Base-by-base conservation (phyloP, 2,797 vertebrate species). In the Acanthiza pusilla region DNA sequence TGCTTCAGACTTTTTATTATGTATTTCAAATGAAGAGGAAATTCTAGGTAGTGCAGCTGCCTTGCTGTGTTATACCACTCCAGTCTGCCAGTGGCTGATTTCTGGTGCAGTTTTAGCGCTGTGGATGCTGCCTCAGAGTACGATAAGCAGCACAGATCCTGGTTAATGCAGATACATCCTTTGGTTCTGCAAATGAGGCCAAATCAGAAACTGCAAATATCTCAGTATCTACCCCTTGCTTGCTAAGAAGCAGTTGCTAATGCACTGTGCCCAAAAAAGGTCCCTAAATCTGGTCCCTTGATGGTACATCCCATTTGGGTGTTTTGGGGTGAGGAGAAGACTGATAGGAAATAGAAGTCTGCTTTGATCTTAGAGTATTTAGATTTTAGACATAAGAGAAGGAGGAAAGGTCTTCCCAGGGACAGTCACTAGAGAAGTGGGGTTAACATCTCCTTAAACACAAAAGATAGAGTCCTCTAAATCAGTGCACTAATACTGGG, bases 11-110 rank as follows among this genome's bases (percentile, higher is more conserved):
- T 91, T 91, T 73, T 79, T 85, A 79, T 71, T 82, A 67, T 70
- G 36, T 18, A 7, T 89, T 96, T 96, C 89, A 91, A 71, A 75
- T 2, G 63, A 94, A 94, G 76, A 91, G 92, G 89, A 96, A 96
- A 94, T 94, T 95, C 94, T 86, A 63, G 63, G 89, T 94, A 93
- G 30, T 67, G 71, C 71, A 79, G 90, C 74, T 85, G 48, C 76
- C 89, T 91, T 48, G 71, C 73, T 94, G 85, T 53, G 82, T 78
- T 94, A 73, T 16, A 27, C 7, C 27, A 19, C 70, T 88, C 20
- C 70, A 85, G 29, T 7, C 66, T 81, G 87, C 36, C 76, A 88
- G 8, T 43, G 38, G 51, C 57, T 93, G 82, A 51, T 62, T 73
- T 89, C 76, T 93, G 47, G 29, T 60, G 74, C 60, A 71, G 32